Percentiles rank a stretch among this genome's conserved stretches.
These are phyloP conservation scores for Pachyuromys duprasi DNA, from an alignment of 2,797 vertebrate species.

Conservation along the genomic window DNA sequence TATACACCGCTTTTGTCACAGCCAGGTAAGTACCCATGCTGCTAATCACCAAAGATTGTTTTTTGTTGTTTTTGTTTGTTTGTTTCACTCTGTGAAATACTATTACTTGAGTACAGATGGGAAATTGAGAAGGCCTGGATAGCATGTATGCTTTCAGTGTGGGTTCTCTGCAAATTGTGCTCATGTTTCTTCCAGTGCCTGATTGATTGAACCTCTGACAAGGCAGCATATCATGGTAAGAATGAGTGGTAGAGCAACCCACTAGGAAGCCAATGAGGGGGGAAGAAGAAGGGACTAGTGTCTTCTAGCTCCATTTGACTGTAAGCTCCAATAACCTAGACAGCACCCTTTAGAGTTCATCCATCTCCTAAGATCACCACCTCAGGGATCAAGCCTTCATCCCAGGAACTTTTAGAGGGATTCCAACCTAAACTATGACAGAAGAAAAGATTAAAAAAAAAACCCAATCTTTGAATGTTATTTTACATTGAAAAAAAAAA, in stretches of 20 bases:
- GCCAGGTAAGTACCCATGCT: conserved; percentile 87
- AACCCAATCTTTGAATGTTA: not conserved
- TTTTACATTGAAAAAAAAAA: not conserved
- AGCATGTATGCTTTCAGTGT: accelerated
- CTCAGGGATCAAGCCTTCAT: not conserved
- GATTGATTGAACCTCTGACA: not conserved
- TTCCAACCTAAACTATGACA: not conserved
- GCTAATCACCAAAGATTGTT: not conserved
- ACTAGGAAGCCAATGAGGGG: no score
- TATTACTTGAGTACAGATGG: accelerated
- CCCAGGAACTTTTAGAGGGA: not conserved
- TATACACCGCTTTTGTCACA: conserved; percentile 93
- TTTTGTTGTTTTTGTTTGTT: no score
- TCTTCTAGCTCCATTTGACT: not conserved
- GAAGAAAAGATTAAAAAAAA: not conserved
- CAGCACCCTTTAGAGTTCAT: not conserved
- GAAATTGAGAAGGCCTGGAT: not conserved
- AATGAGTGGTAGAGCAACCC: accelerated
- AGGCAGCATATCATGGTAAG: not conserved
- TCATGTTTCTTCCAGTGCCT: not conserved
- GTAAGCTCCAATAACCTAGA: no score
- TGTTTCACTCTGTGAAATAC: no score
- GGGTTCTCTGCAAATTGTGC: accelerated
- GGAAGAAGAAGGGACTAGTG: no score
- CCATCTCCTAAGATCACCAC: no score